Evolutionary conservation across 2,113 vertebrate species (phyloP).

Genomic region (Columba livia): DNA sequence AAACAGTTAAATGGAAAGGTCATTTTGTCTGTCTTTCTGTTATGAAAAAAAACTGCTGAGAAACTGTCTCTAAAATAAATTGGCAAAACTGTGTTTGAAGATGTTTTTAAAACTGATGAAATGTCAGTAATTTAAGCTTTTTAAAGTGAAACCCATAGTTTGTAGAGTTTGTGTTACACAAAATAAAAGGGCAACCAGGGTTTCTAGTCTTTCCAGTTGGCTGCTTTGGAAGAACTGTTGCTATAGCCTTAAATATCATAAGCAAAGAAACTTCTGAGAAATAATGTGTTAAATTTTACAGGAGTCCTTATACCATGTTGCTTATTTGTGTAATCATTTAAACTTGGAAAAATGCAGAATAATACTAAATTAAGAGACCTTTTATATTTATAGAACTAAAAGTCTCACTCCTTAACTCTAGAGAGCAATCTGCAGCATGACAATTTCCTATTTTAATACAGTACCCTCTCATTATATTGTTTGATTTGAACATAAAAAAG

Average conservation of each 20-base stretch:
- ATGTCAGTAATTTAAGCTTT: not conserved
- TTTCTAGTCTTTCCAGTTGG: not conserved
- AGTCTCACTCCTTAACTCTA: not conserved
- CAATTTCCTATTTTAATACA: not conserved
- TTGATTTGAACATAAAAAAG: not conserved
- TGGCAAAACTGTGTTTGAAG: not conserved
- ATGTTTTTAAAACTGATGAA: not conserved
- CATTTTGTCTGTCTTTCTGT: not conserved
- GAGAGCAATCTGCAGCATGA: not conserved
- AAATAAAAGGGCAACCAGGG: not conserved
- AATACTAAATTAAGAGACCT: not conserved
- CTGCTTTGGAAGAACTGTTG: not conserved
- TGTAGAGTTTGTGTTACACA: not conserved
- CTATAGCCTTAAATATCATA: not conserved
- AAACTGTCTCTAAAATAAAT: not conserved
- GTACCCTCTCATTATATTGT: not conserved
- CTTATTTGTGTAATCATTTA: not conserved
- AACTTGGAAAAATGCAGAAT: not conserved
- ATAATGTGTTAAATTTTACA: not conserved
- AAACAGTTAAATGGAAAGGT: slow-evolving; percentile 53
- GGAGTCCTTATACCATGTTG: not conserved
- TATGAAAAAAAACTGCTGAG: not conserved
- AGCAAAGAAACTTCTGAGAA: not conserved
- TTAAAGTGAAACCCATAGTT: not conserved
- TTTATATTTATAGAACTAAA: not conserved